A percentile compares a stretch with the other conserved stretches of the same genome.
phyloP scores from a whole-genome alignment of 2,888 invertebrate species.

The Drosophila colorata region DNA sequence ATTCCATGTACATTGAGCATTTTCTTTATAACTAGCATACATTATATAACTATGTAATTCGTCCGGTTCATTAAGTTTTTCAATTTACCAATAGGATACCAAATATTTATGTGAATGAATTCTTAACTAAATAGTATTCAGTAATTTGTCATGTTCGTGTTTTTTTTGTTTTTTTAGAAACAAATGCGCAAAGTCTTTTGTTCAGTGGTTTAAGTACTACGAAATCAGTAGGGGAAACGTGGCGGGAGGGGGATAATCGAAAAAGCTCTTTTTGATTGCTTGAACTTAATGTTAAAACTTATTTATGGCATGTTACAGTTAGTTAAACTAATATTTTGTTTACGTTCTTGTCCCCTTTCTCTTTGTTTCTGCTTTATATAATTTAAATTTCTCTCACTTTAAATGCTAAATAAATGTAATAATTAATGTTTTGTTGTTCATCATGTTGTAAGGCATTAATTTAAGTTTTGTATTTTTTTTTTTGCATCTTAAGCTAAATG shows the following conservation, averaged over 20 bases:
- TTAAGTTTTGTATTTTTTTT: slow-evolving; percentile 48
- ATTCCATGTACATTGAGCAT: slow-evolving; percentile 67
- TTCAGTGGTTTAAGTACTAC: slow-evolving; percentile 68
- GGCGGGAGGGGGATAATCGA: not conserved
- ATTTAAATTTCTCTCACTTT: slow-evolving; percentile 33
- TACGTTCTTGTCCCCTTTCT: slow-evolving; percentile 11
- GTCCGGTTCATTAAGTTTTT: slow-evolving; percentile 50
- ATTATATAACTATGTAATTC: slow-evolving; percentile 33
- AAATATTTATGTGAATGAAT: slow-evolving; percentile 23
- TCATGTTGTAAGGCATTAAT: slow-evolving; percentile 71
- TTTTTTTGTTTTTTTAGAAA: slow-evolving; percentile 28
- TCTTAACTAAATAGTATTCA: slow-evolving; percentile 37
- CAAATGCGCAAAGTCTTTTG: slow-evolving; percentile 68
- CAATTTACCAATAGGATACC: slow-evolving; percentile 60
- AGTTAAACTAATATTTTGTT: slow-evolving; percentile 66
- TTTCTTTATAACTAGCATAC: slow-evolving; percentile 50
- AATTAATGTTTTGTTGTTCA: slow-evolving; percentile 38
- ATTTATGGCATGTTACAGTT: slow-evolving; percentile 79
- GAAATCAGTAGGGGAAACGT: slow-evolving; percentile 20
- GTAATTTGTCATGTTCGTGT: slow-evolving; percentile 24
- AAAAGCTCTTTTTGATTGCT: slow-evolving; percentile 8
- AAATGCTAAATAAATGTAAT: slow-evolving; percentile 67
- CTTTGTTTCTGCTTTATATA: slow-evolving; percentile 7
- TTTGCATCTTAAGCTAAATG: slow-evolving; percentile 38
- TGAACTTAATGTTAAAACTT: slow-evolving; percentile 66